These are phyloP conservation scores for Melieria crassipennis DNA, from an alignment of 2,888 invertebrate species.

Conservation along the genomic window DNA sequence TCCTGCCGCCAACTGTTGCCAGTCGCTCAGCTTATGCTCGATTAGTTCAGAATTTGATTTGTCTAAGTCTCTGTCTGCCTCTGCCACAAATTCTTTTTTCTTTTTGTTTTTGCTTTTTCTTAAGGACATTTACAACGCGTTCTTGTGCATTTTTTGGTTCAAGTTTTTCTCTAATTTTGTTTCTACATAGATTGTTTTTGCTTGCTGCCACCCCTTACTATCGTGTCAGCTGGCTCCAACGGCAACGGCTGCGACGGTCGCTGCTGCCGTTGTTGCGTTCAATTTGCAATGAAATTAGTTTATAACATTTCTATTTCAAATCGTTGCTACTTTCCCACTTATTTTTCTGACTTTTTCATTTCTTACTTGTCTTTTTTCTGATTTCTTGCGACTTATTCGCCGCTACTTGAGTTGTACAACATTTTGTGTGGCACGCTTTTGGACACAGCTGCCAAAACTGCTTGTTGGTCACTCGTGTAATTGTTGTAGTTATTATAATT, in stretches of 20 bases:
- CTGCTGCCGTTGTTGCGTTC: not conserved
- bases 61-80: conserved; percentile 20
- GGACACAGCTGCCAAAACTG: too few relatives aligned
- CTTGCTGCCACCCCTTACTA: too few relatives aligned
- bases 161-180: too few relatives aligned
- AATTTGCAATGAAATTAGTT: conserved; percentile 23
- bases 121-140: conserved; percentile 1
- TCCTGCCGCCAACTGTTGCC: conserved; percentile 42
- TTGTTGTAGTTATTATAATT: not conserved
- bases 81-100: conserved; percentile 15
- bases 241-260: too few relatives aligned
- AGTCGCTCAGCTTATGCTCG: conserved; percentile 50
- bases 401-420: too few relatives aligned
- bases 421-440: too few relatives aligned
- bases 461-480: too few relatives aligned
- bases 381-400: too few relatives aligned
- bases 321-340: too few relatives aligned
- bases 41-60: conserved; percentile 58
- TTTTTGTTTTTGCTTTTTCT: not conserved
- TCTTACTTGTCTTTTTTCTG: too few relatives aligned
- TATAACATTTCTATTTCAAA: conserved; percentile 23
- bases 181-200: not conserved
- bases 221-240: too few relatives aligned
- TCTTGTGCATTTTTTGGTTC: conserved; percentile 4
- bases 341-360: too few relatives aligned